Base-by-base conservation (phyloP, 2,113 vertebrate species). In the Choloepus hoffmanni region DNA sequence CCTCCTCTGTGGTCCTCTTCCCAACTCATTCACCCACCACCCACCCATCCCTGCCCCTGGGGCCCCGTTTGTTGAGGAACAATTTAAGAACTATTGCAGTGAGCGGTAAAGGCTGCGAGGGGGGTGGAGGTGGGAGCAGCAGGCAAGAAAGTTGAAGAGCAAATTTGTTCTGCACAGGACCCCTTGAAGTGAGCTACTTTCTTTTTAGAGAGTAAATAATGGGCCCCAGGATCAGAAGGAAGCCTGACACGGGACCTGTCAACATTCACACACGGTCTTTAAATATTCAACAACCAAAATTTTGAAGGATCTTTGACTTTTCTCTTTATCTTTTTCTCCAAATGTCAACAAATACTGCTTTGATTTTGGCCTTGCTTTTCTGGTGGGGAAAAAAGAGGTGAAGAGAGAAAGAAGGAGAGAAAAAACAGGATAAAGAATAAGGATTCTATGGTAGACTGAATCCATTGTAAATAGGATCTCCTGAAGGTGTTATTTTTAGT, bases 301-400 rank as follows among this genome's bases (percentile, higher is more conserved):
- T 91, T 45, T 95, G 90, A 95, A 96, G 55, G 94, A 78, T 92
- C 90, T 95, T 76, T 96, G 94, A 95, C 85, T 92, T 92, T 84
- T 55, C 89, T 86, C 72, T 83, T 79, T 18, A 16, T 62, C 81
- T 95, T 83, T 85, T 82, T 30, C 33, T 67, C 85, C 67, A 55
- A 88, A 94, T 95, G 92, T 97, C 94, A 97, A 96, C 92, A 97
- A 85, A 94, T 62, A 60, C n/a, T 62, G 72, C 68, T 96, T 95
- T 90, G 55, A 87, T 33, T 68, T 36, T 90, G 76, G 72, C 81
- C 82, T 92, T 88, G 62, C 53, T 65, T 93, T 85, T 93, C 45
- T 58, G 16, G 48, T 74, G 60, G 23, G 12, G 26, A 24, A 65
- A 36, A 86, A 85, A 94, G 53, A 82, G 24, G 45, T 40, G 15